Conservation (phyloP, 2,113 vertebrate species). For the Cyprinodon tularosa region DNA sequence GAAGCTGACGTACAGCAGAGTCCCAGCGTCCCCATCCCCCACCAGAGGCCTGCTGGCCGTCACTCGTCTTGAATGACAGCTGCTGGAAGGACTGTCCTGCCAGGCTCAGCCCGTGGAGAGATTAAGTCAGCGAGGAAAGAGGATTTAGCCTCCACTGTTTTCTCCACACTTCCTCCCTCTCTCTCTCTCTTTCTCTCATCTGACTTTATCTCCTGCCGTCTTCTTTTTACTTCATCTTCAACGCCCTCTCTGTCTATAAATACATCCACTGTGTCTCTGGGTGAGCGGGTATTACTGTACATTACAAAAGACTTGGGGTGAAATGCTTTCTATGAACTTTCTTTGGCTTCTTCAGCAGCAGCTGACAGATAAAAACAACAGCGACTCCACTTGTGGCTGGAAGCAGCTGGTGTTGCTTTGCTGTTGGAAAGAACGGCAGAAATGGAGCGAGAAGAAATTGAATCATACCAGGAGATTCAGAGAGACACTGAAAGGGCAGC, state of each 20-base stretch:
- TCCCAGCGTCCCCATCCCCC: conserved; percentile 38
- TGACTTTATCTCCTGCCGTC: conserved; percentile 14
- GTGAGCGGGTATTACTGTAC: not conserved
- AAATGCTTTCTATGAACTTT: not conserved
- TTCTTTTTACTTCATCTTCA: conserved; percentile 35
- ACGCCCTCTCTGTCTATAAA: conserved; percentile 10
- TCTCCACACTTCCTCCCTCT: conserved; percentile 26
- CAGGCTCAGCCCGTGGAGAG: conserved; percentile 59
- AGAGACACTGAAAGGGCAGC: conserved; percentile 49
- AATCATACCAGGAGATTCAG: conserved; percentile 3
- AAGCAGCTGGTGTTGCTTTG: not conserved
- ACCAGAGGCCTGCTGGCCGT: conserved; percentile 25
- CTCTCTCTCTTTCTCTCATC: conserved; percentile 13
- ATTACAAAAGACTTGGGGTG: not conserved
- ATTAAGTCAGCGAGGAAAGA: conserved; percentile 75
- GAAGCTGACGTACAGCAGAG: conserved; percentile 24
- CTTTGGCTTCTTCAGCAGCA: not conserved
- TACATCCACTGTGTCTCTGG: not conserved
- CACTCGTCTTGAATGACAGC: conserved; percentile 57
- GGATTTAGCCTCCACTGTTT: conserved; percentile 67
- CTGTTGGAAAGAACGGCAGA: not conserved
- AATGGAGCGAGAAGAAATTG: not conserved
- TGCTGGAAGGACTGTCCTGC: conserved; percentile 51
- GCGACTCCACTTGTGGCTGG: not conserved
- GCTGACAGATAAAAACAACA: not conserved